Conservation (phyloP, 2,888 invertebrate species). For the Pedicia rivosa region DNA sequence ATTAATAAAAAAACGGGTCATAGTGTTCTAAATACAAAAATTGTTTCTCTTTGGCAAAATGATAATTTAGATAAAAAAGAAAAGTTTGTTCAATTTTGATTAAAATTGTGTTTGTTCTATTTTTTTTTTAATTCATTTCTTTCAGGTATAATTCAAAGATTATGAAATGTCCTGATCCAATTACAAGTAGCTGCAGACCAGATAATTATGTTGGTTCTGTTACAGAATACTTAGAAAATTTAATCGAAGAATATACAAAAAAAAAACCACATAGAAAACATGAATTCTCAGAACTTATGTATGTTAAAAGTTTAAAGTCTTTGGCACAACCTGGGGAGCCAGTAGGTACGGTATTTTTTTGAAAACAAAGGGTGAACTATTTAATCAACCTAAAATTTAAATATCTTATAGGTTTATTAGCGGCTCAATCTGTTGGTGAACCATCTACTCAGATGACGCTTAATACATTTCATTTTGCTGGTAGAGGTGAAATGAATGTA, state of each 20-base stretch:
- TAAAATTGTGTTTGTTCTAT: too few relatives aligned
- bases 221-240: slow-evolving; percentile 58
- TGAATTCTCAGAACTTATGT: slow-evolving; percentile 44
- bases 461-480: slow-evolving; percentile 99
- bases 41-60: slow-evolving; percentile 50
- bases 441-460: slow-evolving; percentile 99
- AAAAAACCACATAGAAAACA: slow-evolving; percentile 27
- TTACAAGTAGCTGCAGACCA: slow-evolving; percentile 50
- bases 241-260: slow-evolving; percentile 45
- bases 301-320: slow-evolving; percentile 58
- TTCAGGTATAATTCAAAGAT: too few relatives aligned
- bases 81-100: too few relatives aligned
- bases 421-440: slow-evolving; percentile 97
- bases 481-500: slow-evolving; percentile 99
- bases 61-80: slow-evolving; percentile 40
- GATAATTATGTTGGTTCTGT: slow-evolving; percentile 67
- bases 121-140: not conserved
- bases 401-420: slow-evolving; percentile 52
- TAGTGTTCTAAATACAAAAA: slow-evolving; percentile 38
- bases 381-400: not conserved
- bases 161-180: slow-evolving; percentile 60
- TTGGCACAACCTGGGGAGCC: slow-evolving; percentile 86
- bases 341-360: slow-evolving; percentile 35
- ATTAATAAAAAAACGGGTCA: slow-evolving; percentile 38
- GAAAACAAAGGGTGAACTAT: not conserved